Percentiles rank a stretch among this genome's conserved stretches.
Evolutionary conservation across 2,888 invertebrate genomes (phyloP).

Genomic region (Oligia fasciuncula): DNA sequence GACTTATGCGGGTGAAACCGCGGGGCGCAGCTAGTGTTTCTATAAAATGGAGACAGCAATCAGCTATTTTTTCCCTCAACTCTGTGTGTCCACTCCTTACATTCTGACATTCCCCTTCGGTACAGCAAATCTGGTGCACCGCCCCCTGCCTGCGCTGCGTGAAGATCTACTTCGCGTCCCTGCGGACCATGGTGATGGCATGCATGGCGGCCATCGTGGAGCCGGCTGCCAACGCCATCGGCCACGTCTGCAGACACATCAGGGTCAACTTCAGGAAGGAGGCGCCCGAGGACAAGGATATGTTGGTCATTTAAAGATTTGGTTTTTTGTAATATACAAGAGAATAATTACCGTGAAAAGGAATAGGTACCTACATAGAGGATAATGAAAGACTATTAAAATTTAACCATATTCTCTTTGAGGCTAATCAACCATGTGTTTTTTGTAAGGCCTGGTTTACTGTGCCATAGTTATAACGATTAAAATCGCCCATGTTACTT

Average conservation of each 20-base stretch:
- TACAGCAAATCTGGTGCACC: constrained; percentile 93
- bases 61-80: background rate
- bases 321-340: background rate
- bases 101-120: background rate
- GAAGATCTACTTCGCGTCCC: constrained; percentile 92
- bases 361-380: background rate
- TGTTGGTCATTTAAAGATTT: constrained; percentile 77
- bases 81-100: background rate
- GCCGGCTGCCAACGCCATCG: constrained; percentile 91
- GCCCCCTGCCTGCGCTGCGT: constrained; percentile 92
- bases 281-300: constrained; percentile 86
- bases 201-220: constrained; percentile 91
- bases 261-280: constrained; percentile 90
- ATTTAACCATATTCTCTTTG: too few relatives aligned
- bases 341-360: background rate
- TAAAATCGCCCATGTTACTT: background rate
- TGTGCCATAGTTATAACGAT: background rate
- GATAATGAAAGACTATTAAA: too few relatives aligned
- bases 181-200: constrained; percentile 89
- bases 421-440: background rate
- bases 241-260: constrained; percentile 91
- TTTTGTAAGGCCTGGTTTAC: background rate
- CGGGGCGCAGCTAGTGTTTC: too few relatives aligned
- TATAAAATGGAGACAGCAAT: background rate
- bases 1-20: too few relatives aligned